These are phyloP conservation scores for Agelaius tricolor DNA, from an alignment of 2,113 vertebrate genomes.

Conservation along the genomic window DNA sequence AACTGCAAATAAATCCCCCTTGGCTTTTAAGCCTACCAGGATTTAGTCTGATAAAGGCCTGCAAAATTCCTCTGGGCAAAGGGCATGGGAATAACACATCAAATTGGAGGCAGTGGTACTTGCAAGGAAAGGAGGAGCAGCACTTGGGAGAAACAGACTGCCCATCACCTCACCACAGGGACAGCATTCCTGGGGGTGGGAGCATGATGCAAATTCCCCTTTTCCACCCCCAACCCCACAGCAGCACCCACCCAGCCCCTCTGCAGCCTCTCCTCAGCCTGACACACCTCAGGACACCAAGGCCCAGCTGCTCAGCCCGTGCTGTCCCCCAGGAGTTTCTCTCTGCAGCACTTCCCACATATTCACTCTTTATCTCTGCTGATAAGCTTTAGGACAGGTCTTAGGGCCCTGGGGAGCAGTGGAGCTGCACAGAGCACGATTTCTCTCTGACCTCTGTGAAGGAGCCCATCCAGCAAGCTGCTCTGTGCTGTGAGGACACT, in stretches of 20 bases:
- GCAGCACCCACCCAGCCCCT: neutral
- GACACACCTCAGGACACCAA: neutral
- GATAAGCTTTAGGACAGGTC: neutral
- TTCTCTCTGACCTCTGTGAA: neutral
- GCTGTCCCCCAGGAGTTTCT: neutral
- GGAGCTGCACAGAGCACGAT: fast-evolving
- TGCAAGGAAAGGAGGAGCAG: neutral
- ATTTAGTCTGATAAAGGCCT: neutral
- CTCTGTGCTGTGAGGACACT: neutral
- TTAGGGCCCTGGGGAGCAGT: neutral
- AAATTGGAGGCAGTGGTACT: neutral
- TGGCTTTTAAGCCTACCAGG: neutral
- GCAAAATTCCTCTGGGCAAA: neutral
- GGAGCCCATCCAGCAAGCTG: neutral
- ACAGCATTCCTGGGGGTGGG: neutral
- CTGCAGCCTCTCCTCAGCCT: too few species aligned
- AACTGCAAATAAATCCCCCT: neutral
- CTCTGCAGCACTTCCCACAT: neutral
- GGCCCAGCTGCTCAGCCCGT: neutral
- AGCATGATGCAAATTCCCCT: neutral
- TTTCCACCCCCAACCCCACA: neutral
- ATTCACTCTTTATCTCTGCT: neutral
- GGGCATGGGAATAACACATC: neutral
- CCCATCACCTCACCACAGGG: neutral
- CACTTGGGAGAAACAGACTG: neutral